Conservation (phyloP, 2,888 invertebrate species). For the Trissolcus japonicus region DNA sequence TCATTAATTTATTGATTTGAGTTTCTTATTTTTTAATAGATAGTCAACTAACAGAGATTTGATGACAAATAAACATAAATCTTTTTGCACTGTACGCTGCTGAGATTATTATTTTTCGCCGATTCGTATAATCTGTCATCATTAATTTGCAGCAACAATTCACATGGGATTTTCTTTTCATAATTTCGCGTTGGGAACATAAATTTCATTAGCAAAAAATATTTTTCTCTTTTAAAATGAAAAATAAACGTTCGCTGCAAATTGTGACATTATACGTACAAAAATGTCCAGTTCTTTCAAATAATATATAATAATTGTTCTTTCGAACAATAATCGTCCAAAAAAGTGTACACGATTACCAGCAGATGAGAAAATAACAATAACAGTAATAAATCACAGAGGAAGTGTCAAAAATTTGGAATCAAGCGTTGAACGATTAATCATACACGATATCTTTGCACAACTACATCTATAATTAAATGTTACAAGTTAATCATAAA, state of each 20-base stretch:
- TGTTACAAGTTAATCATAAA: constrained; percentile 48
- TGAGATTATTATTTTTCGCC: too few relatives aligned
- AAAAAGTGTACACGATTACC: constrained; percentile 22
- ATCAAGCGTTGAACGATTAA: constrained; percentile 34
- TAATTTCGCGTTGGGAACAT: too few relatives aligned
- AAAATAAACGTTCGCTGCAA: constrained; percentile 10
- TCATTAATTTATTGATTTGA: not conserved
- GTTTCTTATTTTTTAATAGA: not conserved
- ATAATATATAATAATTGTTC: too few relatives aligned
- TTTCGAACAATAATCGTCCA: constrained; percentile 27
- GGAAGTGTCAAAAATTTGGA: constrained; percentile 29
- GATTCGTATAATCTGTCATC: too few relatives aligned
- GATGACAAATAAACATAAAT: too few relatives aligned
- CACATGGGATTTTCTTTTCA: too few relatives aligned
- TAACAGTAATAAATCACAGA: constrained; percentile 40
- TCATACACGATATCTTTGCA: constrained; percentile 19
- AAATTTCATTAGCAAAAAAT: not conserved
- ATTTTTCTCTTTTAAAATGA: not conserved
- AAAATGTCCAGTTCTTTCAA: not conserved
- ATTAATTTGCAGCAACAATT: too few relatives aligned
- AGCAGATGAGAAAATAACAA: constrained; percentile 16
- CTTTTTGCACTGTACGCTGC: too few relatives aligned
- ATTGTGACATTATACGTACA: constrained; percentile 20
- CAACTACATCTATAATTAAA: constrained; percentile 28
- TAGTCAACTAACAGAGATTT: not conserved